Base-by-base conservation (phyloP, 2,797 vertebrate genomes). In the Pipistrellus nathusii region DNA sequence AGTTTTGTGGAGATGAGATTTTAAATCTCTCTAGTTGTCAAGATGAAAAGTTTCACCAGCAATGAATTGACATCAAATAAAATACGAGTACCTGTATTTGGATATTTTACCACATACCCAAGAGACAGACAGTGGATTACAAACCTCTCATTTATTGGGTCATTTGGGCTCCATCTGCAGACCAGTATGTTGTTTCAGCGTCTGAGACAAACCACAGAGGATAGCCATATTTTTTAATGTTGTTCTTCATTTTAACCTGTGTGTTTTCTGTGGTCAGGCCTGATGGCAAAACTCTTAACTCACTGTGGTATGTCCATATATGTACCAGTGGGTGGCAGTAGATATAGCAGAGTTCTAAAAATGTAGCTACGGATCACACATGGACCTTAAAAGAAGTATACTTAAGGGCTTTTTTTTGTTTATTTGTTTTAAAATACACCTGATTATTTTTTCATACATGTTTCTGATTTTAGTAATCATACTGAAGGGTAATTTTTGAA, bases 191-290 rank as follows among this genome's bases (percentile, higher is more conserved):
- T 97, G 88, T 95, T 97, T 95, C 87, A 94, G 87, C 21, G 75
- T 98, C 96, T 97, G 86, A 88, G 27, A 95, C 59, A 97, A 94
- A 96, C 95, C 93, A 90, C 96, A 97, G 96, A 78, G 88, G 51
- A 51, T 88, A 93, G 80, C 93, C 62, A 41, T 95, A 96, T 35
- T 97, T 97, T 71, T 90, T 44, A 97, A 68, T 93, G 64, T 95
- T 95, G 80, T 95, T 97, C 95, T 97, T 95, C 95, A 90, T 97
- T 57, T 91, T 95, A 92, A 94, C 41, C 51, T 94, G 4, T 91
- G 21, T 92, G 76, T 96, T 97, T 97, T 85, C 80, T 96, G 85
- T 87, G 86, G 75, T 96, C 9, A 85, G 85, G 7, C 90, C 96
- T 91, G 84, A 73, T 97, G 85, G 90, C 80, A 85, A 85, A 94